These are phyloP conservation scores for Drosophila repletoides DNA, from an alignment of 1,140 invertebrate species.

Conservation along the genomic window DNA sequence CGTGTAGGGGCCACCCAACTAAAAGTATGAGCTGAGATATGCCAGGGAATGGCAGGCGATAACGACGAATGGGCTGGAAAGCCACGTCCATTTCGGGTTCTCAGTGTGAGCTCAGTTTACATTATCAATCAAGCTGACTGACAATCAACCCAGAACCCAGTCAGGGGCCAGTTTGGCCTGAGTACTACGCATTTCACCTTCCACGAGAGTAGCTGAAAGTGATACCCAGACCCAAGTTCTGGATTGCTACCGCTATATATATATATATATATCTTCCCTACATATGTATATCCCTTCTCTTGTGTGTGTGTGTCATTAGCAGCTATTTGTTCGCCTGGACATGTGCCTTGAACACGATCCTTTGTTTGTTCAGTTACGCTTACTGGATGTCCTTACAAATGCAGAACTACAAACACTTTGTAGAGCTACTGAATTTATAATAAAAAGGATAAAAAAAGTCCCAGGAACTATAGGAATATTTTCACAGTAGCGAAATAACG, in stretches of 20 bases:
- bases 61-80: slow-evolving; percentile 32
- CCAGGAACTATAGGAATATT: background rate
- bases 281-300: slow-evolving; percentile 6
- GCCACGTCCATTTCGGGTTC: slow-evolving; percentile 15
- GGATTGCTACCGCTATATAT: no score
- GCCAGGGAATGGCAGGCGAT: slow-evolving; percentile 56
- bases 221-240: slow-evolving; percentile 47
- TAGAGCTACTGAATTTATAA: background rate
- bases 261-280: no score
- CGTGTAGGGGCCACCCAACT: slow-evolving; percentile 21
- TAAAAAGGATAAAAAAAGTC: background rate
- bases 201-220: slow-evolving; percentile 28
- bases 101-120: slow-evolving; percentile 58
- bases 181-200: slow-evolving; percentile 54
- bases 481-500: no score
- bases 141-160: slow-evolving; percentile 68
- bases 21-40: slow-evolving; percentile 36
- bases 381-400: background rate
- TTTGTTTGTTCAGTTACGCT: slow-evolving; percentile 54
- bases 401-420: slow-evolving; percentile 2
- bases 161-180: no score
- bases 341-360: slow-evolving; percentile 65
- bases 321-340: slow-evolving; percentile 35
- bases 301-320: slow-evolving; percentile 27
- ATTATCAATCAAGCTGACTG: slow-evolving; percentile 76